A percentile compares a stretch with the other conserved stretches of the same genome.
These are phyloP conservation scores for Ceyx margarethae DNA, from an alignment of 2,113 vertebrate genomes.

Conservation along the genomic window DNA sequence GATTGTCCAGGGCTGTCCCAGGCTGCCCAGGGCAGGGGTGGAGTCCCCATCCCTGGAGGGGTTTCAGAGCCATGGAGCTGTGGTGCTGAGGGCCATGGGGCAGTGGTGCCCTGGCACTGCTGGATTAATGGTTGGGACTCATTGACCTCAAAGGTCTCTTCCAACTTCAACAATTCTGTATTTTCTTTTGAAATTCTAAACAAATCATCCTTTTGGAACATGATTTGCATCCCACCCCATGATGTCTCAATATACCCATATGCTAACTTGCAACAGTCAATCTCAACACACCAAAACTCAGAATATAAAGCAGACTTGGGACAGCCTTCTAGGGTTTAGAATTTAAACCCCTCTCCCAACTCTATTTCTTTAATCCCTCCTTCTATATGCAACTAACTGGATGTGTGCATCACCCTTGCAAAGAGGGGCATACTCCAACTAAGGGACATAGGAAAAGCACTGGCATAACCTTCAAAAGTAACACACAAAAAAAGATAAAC, in stretches of 20 bases:
- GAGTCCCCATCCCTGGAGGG: background rate
- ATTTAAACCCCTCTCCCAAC: background rate
- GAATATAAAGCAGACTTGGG: background rate
- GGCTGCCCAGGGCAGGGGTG: background rate
- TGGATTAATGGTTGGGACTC: background rate
- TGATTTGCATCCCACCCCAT: background rate
- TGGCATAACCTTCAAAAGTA: background rate
- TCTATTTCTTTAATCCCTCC: background rate
- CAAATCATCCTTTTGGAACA: background rate
- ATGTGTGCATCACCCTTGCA: background rate
- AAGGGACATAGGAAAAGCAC: background rate
- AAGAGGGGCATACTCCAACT: background rate
- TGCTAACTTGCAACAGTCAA: background rate
- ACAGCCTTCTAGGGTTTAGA: background rate
- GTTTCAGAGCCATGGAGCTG: background rate
- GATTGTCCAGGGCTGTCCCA: background rate
- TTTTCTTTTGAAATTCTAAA: background rate
- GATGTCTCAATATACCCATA: background rate
- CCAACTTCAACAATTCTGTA: background rate
- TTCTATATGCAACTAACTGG: background rate
- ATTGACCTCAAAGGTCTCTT: background rate
- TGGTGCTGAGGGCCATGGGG: background rate
- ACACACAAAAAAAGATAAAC: background rate
- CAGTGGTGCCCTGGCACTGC: background rate
- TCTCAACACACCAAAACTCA: background rate